Percentiles rank a stretch among this genome's conserved stretches.
phyloP scores from a whole-genome alignment of 2,113 vertebrate species.

The Calypte anna region DNA sequence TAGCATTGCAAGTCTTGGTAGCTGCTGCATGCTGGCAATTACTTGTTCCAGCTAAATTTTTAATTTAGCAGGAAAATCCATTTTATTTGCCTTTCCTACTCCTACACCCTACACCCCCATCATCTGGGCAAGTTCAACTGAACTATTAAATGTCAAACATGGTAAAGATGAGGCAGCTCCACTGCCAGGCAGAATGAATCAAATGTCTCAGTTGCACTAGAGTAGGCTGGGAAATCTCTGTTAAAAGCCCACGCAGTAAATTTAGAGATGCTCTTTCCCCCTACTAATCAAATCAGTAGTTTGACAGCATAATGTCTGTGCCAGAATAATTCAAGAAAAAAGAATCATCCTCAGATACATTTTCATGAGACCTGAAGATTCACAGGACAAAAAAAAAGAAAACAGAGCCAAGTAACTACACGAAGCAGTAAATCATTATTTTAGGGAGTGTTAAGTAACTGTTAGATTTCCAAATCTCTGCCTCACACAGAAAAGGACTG shows the following conservation, averaged over 20 bases:
- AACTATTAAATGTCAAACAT: conserved; percentile 46
- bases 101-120: no score
- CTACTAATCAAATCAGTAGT: not conserved
- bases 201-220: conserved; percentile 24
- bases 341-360: not conserved
- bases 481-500: not conserved
- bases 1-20: not conserved
- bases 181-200: not conserved
- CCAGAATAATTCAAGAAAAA: conserved; percentile 7
- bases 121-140: conserved; percentile 17
- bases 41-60: conserved; percentile 21
- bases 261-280: not conserved
- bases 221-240: not conserved
- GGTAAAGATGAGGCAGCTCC: conserved; percentile 1
- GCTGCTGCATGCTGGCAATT: not conserved
- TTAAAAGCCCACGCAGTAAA: not conserved
- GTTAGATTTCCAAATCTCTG: not conserved
- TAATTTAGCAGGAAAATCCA: conserved; percentile 18
- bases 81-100: not conserved
- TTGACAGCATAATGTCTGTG: not conserved
- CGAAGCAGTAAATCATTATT: not conserved
- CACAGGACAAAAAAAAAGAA: not conserved
- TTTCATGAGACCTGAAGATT: not conserved
- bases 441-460: not conserved
- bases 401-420: not conserved